Evolutionary conservation across 1,140 invertebrate species (phyloP).

Genomic region (Acromyrmex charruanus): DNA sequence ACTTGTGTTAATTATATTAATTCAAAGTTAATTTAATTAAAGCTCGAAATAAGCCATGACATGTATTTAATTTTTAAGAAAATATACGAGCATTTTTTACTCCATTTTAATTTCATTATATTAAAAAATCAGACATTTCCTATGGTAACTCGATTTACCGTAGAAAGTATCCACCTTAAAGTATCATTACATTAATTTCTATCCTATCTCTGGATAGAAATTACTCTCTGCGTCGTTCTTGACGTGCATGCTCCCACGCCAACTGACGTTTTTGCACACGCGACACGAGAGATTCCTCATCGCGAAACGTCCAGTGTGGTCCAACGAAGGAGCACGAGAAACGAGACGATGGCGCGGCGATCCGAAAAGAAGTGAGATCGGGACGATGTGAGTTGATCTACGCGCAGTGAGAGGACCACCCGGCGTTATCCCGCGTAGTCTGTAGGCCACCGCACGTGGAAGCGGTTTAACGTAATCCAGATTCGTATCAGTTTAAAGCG

Average conservation of each 20-base stretch:
- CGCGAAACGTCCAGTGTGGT: slow-evolving; percentile 16
- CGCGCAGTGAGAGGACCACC: slow-evolving; percentile 63
- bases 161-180: neutral
- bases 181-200: neutral
- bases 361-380: slow-evolving; percentile 59
- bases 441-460: slow-evolving; percentile 61
- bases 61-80: too few relatives aligned
- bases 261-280: slow-evolving; percentile 52
- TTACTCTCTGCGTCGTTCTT: slow-evolving; percentile 1
- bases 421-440: slow-evolving; percentile 18
- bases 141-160: too few relatives aligned
- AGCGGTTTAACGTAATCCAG: slow-evolving; percentile 58
- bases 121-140: too few relatives aligned
- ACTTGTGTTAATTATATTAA: too few relatives aligned
- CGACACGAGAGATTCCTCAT: slow-evolving; percentile 41
- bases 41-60: too few relatives aligned
- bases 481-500: slow-evolving; percentile 51
- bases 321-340: slow-evolving; percentile 57
- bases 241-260: slow-evolving; percentile 29
- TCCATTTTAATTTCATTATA: too few relatives aligned
- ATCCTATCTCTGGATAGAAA: neutral
- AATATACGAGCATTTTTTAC: too few relatives aligned
- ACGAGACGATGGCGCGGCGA: neutral
- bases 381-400: neutral
- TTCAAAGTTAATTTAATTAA: too few relatives aligned